Evolutionary conservation across 2,113 vertebrate species (phyloP), one percentile per base, ranked within the genome.

Genomic region (Hepsetus odoe): DNA sequence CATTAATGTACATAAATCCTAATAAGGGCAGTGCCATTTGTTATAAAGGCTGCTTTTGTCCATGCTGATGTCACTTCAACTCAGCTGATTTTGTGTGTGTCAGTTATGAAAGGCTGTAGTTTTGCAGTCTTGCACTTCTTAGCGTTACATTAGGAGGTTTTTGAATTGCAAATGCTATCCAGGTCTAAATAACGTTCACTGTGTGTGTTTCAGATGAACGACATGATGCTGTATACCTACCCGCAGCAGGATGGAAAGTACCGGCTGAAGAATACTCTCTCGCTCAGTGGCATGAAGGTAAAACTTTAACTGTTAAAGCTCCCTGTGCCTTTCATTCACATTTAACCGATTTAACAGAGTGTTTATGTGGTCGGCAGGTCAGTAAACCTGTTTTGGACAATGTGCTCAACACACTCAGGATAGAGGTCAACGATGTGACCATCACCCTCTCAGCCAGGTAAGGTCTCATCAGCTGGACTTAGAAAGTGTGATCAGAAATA

Each of bases 191-290:
- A n/a, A n/a, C n/a, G n/a, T n/a, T n/a, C n/a, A n/a, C n/a, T 74
- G 40, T 72, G 10, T 77, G 62, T 88, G 81, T 86, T 49, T 79
- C 82, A 99, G 98, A 98, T 98, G 96, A 99, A 95, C 12, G 97
- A 99, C 16, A 88, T 98, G 75, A 92, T 99, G 80, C 93, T 99
- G 24, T 99, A 99, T 87, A 98, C 97, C 0, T 97, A 94, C 81
- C 97, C 98, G 64, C 95, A 98, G 90, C 98, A 98, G 88, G 95
- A 97, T 11, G 96, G 98, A 32, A 99, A 97, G 88, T 99, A 99
- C 89, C 91, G 90, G 77, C 91, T 99, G 85, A 99, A 96, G 89
- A 97, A 94, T 74, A 94, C 93, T 0, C 91, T 98, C 77, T 76
- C 91, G 0, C 91, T 99, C 62, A 92, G 93, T 77, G 92, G 90